Percentiles rank a stretch among this genome's conserved stretches.
Conservation (phyloP, 2,113 vertebrate species). For the Oncorhynchus clarkii region DNA sequence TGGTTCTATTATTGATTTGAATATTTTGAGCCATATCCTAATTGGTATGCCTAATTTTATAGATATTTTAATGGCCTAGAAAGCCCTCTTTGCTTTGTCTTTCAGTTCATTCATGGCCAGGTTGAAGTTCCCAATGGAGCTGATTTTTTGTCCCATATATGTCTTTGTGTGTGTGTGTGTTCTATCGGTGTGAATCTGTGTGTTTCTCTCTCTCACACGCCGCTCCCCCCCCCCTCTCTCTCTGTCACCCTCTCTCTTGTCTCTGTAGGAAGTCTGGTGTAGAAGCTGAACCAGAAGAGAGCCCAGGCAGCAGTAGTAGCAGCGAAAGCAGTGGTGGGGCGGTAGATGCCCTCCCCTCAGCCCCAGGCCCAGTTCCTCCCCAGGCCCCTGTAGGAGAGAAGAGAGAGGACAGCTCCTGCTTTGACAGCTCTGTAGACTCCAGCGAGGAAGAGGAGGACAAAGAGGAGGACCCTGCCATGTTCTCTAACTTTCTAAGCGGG, state of each 20-base stretch:
- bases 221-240: not conserved
- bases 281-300: conserved; percentile 69
- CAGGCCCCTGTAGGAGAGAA: conserved; percentile 81
- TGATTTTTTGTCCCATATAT: too few species aligned
- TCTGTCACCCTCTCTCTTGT: conserved; percentile 15
- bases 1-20: too few species aligned
- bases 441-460: conserved; percentile 59
- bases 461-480: conserved; percentile 64
- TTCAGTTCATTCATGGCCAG: too few species aligned
- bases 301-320: conserved; percentile 58
- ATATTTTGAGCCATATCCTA: too few species aligned
- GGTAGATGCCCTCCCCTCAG: conserved; percentile 84
- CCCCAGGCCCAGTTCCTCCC: conserved; percentile 51
- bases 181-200: too few species aligned
- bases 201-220: not conserved
- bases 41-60: too few species aligned
- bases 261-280: conserved; percentile 64
- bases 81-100: too few species aligned
- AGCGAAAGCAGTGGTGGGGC: conserved; percentile 89
- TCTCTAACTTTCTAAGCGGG: conserved; percentile 87
- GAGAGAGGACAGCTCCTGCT: conserved; percentile 72
- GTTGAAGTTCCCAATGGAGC: too few species aligned
- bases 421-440: conserved; percentile 87
- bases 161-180: too few species aligned
- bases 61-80: too few species aligned